Conservation (phyloP, 2,888 invertebrate species). For the Drosophila nigritarsus region DNA sequence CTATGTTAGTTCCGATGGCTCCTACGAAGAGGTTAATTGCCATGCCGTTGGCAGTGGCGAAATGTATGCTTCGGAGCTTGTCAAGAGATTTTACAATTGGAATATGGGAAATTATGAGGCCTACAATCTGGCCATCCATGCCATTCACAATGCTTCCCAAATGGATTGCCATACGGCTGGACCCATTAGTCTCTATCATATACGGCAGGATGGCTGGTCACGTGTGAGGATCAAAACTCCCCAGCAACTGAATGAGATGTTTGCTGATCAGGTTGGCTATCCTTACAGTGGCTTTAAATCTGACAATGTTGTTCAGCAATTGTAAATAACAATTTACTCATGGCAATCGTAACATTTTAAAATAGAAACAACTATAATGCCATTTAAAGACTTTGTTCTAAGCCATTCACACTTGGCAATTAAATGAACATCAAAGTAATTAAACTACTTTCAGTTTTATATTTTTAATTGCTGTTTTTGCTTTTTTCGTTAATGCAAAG, state of each 20-base stretch:
- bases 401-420: slow-evolving; percentile 23
- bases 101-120: slow-evolving; percentile 1
- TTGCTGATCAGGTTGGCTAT: neutral
- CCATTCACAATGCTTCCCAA: neutral
- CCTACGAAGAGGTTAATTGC: neutral
- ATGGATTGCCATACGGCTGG: too few relatives aligned
- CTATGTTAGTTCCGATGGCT: neutral
- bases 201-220: slow-evolving; percentile 4
- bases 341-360: neutral
- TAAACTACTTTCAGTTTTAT: slow-evolving; percentile 30
- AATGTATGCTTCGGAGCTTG: neutral
- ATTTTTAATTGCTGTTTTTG: neutral
- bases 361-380: neutral
- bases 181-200: neutral
- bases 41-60: neutral
- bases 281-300: neutral
- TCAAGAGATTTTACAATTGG: slow-evolving; percentile 7
- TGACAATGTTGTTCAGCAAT: neutral
- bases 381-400: slow-evolving; percentile 20
- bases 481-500: neutral
- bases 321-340: neutral
- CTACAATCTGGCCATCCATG: slow-evolving; percentile 1
- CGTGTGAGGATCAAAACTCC: neutral
- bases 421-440: slow-evolving; percentile 52
- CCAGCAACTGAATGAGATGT: neutral